Evolutionary conservation across 2,888 invertebrate species (phyloP).

Genomic region (Fabriciana adippe): DNA sequence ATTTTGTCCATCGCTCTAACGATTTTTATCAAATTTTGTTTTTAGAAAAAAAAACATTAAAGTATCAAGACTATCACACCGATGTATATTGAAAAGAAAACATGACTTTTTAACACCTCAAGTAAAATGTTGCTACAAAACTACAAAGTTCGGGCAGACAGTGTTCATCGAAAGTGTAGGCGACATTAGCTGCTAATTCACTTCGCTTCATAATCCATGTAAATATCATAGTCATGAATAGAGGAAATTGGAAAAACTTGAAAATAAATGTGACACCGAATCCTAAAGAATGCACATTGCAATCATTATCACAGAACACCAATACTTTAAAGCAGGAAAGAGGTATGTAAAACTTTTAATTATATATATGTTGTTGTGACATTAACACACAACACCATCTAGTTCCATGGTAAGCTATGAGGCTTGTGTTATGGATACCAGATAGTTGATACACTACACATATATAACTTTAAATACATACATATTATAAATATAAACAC

Average conservation of each 20-base stretch:
- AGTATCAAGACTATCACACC: constrained; percentile 48
- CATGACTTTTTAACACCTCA: constrained; percentile 52
- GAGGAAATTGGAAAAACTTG: constrained; percentile 68
- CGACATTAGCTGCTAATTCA: constrained; percentile 35
- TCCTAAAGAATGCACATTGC: constrained; percentile 32
- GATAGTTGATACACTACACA: no score
- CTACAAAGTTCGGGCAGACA: constrained; percentile 40
- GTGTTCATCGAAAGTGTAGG: constrained; percentile 39
- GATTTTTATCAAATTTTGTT: no score
- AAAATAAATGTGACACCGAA: constrained; percentile 57
- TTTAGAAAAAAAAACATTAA: constrained; percentile 14
- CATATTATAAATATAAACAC: no score
- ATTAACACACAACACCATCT: neutral
- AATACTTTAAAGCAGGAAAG: constrained; percentile 50
- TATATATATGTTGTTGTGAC: neutral
- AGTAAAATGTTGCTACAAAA: constrained; percentile 45
- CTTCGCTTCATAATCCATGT: constrained; percentile 29
- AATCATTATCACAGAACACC: constrained; percentile 21
- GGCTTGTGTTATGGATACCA: no score
- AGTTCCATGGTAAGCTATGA: no score
- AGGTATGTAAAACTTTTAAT: constrained; percentile 51
- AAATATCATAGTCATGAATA: constrained; percentile 55
- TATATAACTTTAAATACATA: no score
- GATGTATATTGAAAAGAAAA: constrained; percentile 41
- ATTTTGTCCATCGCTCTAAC: no score